A percentile compares a stretch with the other conserved stretches of the same genome.
Conservation (phyloP, 2,113 vertebrate genomes). For the Sardina pilchardus region DNA sequence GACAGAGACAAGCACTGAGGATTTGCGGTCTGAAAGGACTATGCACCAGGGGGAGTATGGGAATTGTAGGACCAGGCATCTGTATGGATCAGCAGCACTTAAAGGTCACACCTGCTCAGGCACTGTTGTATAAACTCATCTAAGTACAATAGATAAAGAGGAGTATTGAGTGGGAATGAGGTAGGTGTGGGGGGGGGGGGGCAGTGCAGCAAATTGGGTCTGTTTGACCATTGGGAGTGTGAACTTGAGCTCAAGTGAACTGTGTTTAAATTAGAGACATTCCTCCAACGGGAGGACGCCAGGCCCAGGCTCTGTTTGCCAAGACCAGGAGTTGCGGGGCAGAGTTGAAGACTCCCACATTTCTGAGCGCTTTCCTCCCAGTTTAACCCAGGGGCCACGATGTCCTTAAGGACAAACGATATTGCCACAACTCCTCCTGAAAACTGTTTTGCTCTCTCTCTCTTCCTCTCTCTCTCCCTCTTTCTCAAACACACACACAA, state of each 20-base stretch:
- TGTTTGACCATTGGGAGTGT: constrained; percentile 14
- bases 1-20: background rate
- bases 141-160: background rate
- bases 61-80: background rate
- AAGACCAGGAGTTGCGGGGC: constrained; percentile 25
- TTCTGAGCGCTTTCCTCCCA: background rate
- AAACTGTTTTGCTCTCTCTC: background rate
- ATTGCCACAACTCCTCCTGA: background rate
- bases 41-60: background rate
- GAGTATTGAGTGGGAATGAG: background rate
- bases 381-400: background rate
- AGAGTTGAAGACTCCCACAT: constrained; percentile 22
- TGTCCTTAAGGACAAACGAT: background rate
- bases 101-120: background rate
- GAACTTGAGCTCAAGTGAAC: constrained; percentile 34
- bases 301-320: constrained; percentile 8
- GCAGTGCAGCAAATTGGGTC: background rate
- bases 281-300: constrained; percentile 34
- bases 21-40: background rate
- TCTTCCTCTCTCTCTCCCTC: no score
- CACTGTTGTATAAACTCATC: background rate
- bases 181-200: background rate
- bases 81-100: background rate
- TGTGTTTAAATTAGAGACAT: constrained; percentile 38
- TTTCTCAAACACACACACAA: background rate